Percentiles rank a stretch among this genome's conserved stretches.
Conservation (phyloP, 2,797 vertebrate genomes). For the Danio jaintianensis region DNA sequence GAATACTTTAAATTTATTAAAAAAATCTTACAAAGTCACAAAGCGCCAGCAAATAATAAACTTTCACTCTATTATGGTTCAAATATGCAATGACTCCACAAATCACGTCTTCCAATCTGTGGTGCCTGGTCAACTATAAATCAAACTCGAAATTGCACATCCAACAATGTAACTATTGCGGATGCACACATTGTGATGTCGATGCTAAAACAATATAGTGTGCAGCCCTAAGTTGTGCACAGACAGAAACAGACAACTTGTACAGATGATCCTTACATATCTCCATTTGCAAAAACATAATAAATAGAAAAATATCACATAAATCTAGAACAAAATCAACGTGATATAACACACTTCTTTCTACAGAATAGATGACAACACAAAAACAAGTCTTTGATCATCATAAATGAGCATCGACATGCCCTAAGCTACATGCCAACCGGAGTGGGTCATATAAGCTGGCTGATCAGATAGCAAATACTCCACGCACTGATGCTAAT, state of each 20-base stretch:
- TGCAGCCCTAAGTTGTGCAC: no score
- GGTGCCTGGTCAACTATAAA: no score
- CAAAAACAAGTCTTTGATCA: neutral
- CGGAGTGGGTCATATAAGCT: constrained; percentile 64
- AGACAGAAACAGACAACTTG: neutral
- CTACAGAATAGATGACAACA: neutral
- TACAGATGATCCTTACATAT: neutral
- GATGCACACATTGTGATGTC: no score
- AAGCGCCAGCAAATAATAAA: no score
- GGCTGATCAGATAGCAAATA: constrained; percentile 69
- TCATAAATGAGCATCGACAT: neutral
- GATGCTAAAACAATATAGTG: no score
- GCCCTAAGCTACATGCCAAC: constrained; percentile 2
- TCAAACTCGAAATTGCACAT: no score
- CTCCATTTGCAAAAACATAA: neutral
- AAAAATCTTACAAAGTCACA: no score
- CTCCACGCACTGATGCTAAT: constrained; percentile 72
- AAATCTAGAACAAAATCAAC: neutral
- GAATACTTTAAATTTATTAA: no score
- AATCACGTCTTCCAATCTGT: no score
- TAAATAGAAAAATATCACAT: neutral
- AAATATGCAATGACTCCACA: no score
- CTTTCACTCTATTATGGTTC: no score
- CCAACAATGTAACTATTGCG: no score
- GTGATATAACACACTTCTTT: neutral